Evolutionary conservation across 1,140 invertebrate species (phyloP).

Genomic region (Zeugodacus cucurbitae): DNA sequence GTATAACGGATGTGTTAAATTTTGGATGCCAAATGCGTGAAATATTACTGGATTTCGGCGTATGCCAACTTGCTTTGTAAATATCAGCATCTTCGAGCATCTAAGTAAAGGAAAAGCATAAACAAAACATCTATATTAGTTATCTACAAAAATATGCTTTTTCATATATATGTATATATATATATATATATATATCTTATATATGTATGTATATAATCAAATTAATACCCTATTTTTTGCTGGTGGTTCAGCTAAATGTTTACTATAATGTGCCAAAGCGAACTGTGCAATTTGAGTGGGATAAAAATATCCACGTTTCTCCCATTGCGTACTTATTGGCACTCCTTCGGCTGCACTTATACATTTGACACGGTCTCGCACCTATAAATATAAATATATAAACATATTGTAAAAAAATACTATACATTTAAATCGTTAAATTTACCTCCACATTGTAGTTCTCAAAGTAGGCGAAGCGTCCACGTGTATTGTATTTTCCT

Average conservation of each 20-base stretch:
- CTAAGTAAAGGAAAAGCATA: constrained; percentile 22
- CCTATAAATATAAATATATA: constrained; percentile 41
- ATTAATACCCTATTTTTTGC: constrained; percentile 70
- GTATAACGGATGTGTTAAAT: constrained; percentile 72
- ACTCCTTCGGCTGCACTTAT: constrained; percentile 92
- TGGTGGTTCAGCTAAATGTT: constrained; percentile 86
- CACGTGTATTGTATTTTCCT: constrained; percentile 86
- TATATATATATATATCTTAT: no score
- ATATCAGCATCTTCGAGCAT: constrained; percentile 81
- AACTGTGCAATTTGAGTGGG: constrained; percentile 99
- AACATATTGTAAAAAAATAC: no score
- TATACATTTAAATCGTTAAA: neutral
- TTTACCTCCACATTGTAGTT: constrained; percentile 95
- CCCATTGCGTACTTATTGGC: constrained; percentile 96
- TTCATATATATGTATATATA: no score
- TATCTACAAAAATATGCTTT: neutral
- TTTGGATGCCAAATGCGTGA: constrained; percentile 71
- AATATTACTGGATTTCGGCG: constrained; percentile 74
- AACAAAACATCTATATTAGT: neutral
- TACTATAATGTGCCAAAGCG: constrained; percentile 96
- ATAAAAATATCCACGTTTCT: constrained; percentile 93
- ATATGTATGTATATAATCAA: no score
- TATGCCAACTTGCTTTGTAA: constrained; percentile 74
- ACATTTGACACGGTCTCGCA: constrained; percentile 93
- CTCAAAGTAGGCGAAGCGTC: constrained; percentile 95